A percentile compares a stretch with the other conserved stretches of the same genome.
Conservation (phyloP, 1,140 invertebrate genomes). For the Uloborus diversus region DNA sequence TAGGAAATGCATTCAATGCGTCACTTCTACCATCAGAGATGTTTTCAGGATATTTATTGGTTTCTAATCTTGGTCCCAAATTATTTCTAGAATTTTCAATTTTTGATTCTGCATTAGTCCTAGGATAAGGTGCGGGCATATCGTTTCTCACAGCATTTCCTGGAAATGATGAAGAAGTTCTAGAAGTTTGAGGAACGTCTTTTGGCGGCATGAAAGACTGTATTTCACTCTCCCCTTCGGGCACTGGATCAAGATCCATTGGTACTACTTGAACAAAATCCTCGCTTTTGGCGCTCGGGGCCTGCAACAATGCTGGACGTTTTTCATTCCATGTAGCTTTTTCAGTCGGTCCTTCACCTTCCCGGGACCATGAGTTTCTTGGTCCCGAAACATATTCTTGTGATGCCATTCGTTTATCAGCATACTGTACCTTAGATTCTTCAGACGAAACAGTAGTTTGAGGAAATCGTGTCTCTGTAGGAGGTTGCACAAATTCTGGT, state of each 20-base stretch:
- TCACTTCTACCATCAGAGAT: no score
- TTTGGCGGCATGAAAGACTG: background rate
- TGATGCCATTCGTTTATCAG: background rate
- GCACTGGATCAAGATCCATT: conserved; percentile 1
- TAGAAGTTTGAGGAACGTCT: background rate
- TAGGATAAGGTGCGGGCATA: no score
- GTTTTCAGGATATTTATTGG: no score
- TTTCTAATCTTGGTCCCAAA: no score
- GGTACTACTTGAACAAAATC: background rate
- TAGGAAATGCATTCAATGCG: no score
- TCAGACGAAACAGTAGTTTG: background rate
- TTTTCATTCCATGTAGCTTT: background rate
- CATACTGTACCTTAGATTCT: background rate
- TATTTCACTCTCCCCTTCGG: background rate
- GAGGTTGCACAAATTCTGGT: background rate
- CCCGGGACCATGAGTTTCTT: background rate
- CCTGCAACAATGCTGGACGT: background rate
- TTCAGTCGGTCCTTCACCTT: background rate
- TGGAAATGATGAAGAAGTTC: background rate
- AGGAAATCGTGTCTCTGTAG: background rate
- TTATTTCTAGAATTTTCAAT: no score
- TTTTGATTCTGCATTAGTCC: no score
- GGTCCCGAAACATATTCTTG: background rate
- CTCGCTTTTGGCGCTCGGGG: background rate
- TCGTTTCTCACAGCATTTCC: no score